Base-by-base conservation (phyloP, 2,888 invertebrate species). In the Herminia tarsipennalis region DNA sequence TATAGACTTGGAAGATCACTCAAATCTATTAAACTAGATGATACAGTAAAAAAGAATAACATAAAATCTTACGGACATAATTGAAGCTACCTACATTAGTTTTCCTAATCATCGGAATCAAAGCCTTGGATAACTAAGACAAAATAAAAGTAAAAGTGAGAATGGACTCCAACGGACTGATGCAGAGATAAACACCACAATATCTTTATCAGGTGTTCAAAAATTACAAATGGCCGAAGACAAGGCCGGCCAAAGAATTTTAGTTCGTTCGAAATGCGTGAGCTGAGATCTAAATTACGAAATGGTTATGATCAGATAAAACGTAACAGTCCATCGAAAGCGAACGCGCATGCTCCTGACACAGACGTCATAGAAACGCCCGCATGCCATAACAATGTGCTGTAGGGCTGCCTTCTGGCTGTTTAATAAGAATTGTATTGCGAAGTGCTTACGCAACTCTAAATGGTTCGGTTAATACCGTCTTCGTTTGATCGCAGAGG, bases 231-330 rank as follows among this genome's bases (percentile, higher is more conserved):
- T 79, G 74, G 77, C 70, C 73, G 70, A 70, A 57, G 69, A 70
- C 86, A 84, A 86, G 86, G 87, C 73, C 81, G 78, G 64, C 69
- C 25, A 58, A 78, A 76, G 75, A 78, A 79, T 78, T 76, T 74
- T 70, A 59, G 76, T 73, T 70, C 71, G 62, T 55, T 62, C 63
- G 57, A 72, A 76, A 83, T 81, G 78, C 81, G 78, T 81, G 80
- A 76, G 72, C 74, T 63, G 62, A 78, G 73, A 71, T 76, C 73
- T 64, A 56, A 72, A 72, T 88, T 87, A 82, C 82, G 82, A 82
- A 86, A 89, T 68, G 45, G 51, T 45, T 64, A 38, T 45, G 78
- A 88, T 88, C 87, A 83, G 88, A 90, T 88, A 88, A 81, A 73
- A 67, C 56, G 75, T 71, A 71, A 74, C 70, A 61, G 68, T 67